These are phyloP conservation scores for Bombus polaris DNA, from an alignment of 1,140 invertebrate species.

Conservation along the genomic window DNA sequence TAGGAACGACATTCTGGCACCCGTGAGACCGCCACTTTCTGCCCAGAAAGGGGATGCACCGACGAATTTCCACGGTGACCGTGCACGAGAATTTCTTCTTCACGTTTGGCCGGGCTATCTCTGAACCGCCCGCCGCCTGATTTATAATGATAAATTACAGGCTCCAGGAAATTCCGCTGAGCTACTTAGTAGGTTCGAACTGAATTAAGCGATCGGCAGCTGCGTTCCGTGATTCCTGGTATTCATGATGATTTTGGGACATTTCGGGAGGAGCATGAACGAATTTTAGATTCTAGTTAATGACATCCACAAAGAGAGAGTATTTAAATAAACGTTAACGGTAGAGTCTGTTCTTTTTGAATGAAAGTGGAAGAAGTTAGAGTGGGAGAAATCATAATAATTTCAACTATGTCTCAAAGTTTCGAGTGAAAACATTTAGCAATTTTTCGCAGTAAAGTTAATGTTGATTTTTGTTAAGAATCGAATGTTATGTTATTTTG, in stretches of 20 bases:
- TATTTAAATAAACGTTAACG: neutral
- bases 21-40: conserved; percentile 64
- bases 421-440: too few relatives aligned
- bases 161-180: neutral
- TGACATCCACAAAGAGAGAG: neutral
- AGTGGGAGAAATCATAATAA: neutral
- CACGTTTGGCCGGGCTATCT: too few relatives aligned
- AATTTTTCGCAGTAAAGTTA: too few relatives aligned
- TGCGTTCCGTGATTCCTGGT: neutral
- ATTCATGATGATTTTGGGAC: neutral
- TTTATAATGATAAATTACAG: conserved; percentile 37
- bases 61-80: conserved; percentile 52
- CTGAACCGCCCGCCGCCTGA: conserved; percentile 3
- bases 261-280: neutral
- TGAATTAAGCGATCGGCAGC: conserved; percentile 14
- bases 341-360: neutral
- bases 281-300: neutral
- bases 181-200: neutral
- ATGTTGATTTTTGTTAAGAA: too few relatives aligned
- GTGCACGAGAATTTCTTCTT: conserved; percentile 10
- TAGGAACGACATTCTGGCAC: conserved; percentile 71
- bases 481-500: too few relatives aligned
- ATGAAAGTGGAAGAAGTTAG: neutral
- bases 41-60: conserved; percentile 49
- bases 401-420: too few relatives aligned